phyloP scores from a whole-genome alignment of 92 coral and sea anemone genomes.

The Porites cylindrica region DNA sequence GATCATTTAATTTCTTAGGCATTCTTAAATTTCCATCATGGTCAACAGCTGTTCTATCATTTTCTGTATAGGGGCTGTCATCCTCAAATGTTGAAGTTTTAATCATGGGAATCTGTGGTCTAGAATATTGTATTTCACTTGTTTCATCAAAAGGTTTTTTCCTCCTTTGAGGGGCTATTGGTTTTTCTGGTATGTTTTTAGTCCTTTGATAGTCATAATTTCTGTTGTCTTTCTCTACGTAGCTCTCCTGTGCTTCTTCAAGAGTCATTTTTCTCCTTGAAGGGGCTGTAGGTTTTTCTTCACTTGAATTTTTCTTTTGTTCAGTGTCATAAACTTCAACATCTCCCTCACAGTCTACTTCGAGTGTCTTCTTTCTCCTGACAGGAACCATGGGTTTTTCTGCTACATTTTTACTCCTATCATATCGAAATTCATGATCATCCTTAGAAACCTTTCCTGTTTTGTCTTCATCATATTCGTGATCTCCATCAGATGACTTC shows the following conservation, averaged over 20 bases:
- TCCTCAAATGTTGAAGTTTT: constrained; percentile 32
- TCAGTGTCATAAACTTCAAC: neutral
- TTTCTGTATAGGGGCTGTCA: neutral
- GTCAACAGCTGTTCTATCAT: neutral
- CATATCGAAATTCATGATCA: neutral
- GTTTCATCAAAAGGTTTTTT: constrained; percentile 17
- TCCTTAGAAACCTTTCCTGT: neutral
- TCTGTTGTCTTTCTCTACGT: neutral
- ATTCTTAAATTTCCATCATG: constrained; percentile 21
- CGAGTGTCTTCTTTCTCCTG: constrained; percentile 29
- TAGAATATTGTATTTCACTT: neutral
- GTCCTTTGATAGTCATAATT: constrained; percentile 1
- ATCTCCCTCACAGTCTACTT: neutral
- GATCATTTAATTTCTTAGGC: constrained; percentile 14
- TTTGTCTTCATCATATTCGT: constrained; percentile 1
- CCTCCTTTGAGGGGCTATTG: constrained; percentile 22
- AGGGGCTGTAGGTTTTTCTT: constrained; percentile 22
- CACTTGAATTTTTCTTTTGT: neutral
- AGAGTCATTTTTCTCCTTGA: constrained; percentile 30
- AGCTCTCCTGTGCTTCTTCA: constrained; percentile 21
- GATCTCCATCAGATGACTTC: constrained; percentile 21
- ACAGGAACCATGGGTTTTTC: constrained; percentile 15
- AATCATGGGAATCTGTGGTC: constrained; percentile 39
- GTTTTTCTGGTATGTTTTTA: neutral
- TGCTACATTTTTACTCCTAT: neutral